phyloP scores from a whole-genome alignment of 2,797 vertebrate genomes.

The Danio choprae region DNA sequence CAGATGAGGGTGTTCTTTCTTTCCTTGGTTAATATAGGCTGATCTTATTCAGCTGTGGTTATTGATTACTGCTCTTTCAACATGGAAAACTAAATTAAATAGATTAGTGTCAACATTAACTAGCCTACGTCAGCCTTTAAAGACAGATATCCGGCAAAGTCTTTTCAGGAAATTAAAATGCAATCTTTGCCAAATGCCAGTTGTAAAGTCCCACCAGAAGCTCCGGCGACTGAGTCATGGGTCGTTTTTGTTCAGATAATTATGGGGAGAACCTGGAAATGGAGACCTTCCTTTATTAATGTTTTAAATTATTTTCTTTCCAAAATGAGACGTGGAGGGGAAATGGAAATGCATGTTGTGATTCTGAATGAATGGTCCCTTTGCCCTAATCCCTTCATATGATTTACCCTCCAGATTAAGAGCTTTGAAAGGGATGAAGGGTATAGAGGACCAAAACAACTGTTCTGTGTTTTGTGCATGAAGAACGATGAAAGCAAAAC shows the following conservation, averaged over 20 bases:
- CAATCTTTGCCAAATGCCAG: constrained; percentile 20
- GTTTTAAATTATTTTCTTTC: not conserved
- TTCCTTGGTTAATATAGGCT: constrained; percentile 5
- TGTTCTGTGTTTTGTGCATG: no score
- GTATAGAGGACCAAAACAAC: no score
- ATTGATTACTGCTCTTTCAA: constrained; percentile 38
- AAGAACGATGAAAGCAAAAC: no score
- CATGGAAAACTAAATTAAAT: constrained; percentile 19
- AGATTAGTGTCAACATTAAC: constrained; percentile 37
- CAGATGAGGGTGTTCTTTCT: not conserved
- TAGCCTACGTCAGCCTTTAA: constrained; percentile 6
- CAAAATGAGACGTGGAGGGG: not conserved
- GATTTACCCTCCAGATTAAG: no score
- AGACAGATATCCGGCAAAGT: constrained; percentile 17
- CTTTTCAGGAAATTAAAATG: not conserved
- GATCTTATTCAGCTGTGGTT: constrained; percentile 21
- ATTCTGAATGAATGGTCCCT: no score
- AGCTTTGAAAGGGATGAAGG: no score
- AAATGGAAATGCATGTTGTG: no score
- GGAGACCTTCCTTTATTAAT: not conserved
- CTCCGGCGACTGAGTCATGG: not conserved
- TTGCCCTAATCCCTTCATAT: no score
- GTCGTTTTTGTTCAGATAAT: not conserved
- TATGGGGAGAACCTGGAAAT: not conserved
- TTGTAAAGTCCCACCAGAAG: not conserved